These are phyloP conservation scores for Leptodactylus fuscus DNA, from an alignment of 2,113 vertebrate genomes.

Conservation along the genomic window DNA sequence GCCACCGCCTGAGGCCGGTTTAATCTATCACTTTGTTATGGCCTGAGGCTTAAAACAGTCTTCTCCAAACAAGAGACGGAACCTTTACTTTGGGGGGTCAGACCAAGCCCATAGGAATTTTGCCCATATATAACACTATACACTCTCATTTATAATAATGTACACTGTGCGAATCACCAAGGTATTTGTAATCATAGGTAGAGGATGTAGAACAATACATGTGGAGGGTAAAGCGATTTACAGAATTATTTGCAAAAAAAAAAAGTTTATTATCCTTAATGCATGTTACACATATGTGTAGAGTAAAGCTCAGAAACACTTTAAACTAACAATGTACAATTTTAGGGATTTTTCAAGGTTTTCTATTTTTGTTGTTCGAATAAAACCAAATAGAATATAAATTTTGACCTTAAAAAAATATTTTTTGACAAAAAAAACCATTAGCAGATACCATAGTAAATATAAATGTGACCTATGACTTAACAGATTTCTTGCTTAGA, in stretches of 20 bases:
- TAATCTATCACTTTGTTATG: not conserved
- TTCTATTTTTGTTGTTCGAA: too few relatives aligned
- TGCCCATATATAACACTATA: not conserved
- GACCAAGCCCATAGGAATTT: not conserved
- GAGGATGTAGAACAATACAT: too few relatives aligned
- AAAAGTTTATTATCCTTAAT: not conserved
- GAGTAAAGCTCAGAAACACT: not conserved
- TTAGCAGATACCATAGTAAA: too few relatives aligned
- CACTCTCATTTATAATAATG: slow-evolving; percentile 5
- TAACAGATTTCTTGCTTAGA: too few relatives aligned
- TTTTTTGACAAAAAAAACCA: too few relatives aligned
- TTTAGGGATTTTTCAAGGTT: not conserved
- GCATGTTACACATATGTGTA: not conserved
- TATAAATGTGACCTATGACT: too few relatives aligned
- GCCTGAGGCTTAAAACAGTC: not conserved
- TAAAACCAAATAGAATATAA: too few relatives aligned
- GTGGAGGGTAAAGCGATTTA: not conserved
- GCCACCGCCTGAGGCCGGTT: not conserved
- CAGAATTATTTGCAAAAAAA: not conserved
- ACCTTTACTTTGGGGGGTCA: not conserved
- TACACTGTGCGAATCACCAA: not conserved
- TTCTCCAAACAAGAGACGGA: not conserved
- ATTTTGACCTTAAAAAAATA: too few relatives aligned
- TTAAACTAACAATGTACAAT: not conserved
- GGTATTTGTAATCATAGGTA: too few relatives aligned